phyloP scores from a whole-genome alignment of 2,113 vertebrate species.

The Pterophyllum scalare region DNA sequence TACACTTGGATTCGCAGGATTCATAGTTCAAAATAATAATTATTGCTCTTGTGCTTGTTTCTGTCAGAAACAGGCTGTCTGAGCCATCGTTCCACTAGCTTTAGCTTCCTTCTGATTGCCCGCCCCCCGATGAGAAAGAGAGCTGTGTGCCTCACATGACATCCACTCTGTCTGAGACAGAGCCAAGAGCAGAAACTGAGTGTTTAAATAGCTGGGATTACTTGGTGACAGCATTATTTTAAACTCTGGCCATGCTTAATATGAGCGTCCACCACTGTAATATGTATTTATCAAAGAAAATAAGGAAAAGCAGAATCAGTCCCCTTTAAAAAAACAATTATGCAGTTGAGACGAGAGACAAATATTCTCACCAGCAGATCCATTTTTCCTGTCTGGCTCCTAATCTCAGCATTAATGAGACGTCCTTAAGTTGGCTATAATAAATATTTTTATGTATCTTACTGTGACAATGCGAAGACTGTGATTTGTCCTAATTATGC shows the following conservation, averaged over 20 bases:
- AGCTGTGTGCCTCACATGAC: not conserved
- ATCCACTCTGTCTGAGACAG: not conserved
- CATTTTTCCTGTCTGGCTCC: not conserved
- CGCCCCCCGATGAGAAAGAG: not conserved
- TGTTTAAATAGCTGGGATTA: not conserved
- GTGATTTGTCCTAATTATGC: not conserved
- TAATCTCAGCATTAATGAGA: not conserved
- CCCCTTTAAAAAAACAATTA: not conserved
- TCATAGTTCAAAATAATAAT: constrained; percentile 6
- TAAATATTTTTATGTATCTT: not conserved
- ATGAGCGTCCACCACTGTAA: accelerated
- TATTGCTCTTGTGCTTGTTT: not conserved
- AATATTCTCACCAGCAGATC: not conserved
- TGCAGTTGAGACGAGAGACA: not conserved
- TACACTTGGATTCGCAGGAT: not conserved
- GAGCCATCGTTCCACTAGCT: not conserved
- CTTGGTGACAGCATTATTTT: not conserved
- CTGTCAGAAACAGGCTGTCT: not conserved
- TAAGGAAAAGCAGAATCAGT: not conserved
- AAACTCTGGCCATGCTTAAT: not conserved
- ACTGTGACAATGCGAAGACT: not conserved
- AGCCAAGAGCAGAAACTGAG: not conserved
- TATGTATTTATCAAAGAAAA: not conserved
- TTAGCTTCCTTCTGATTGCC: not conserved
- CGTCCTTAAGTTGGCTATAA: too few relatives aligned